Conservation (phyloP, 2,888 invertebrate species). For the Shargacucullia verbasci region DNA sequence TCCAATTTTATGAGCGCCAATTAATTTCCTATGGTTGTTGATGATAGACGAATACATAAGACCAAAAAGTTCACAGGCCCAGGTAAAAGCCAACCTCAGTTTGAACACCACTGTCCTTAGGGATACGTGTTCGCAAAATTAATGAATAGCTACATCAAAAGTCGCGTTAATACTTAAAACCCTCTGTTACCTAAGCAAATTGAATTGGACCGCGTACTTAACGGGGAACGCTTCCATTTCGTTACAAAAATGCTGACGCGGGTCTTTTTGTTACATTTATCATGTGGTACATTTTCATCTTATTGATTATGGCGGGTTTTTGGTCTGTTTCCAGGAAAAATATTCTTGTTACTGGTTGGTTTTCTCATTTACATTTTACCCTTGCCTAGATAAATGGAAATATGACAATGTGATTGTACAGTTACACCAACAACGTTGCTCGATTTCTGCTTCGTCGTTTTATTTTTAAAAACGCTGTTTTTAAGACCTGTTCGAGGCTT, state of each 20-base stretch:
- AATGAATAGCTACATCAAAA: constrained; percentile 62
- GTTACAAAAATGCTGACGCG: constrained; percentile 37
- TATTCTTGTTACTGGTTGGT: too few relatives aligned
- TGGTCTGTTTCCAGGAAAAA: constrained; percentile 5
- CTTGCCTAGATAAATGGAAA: too few relatives aligned
- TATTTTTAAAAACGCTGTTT: too few relatives aligned
- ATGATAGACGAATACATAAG: too few relatives aligned
- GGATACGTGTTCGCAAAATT: constrained; percentile 55
- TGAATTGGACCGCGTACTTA: constrained; percentile 59
- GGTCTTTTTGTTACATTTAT: constrained; percentile 39
- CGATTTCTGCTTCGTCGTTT: too few relatives aligned
- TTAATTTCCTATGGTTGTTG: too few relatives aligned
- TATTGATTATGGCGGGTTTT: constrained; percentile 22
- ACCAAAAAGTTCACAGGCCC: too few relatives aligned
- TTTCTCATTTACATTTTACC: too few relatives aligned
- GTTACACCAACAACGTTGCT: too few relatives aligned
- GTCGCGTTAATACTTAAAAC: constrained; percentile 56
- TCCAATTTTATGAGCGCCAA: too few relatives aligned
- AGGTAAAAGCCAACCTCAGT: constrained; percentile 9
- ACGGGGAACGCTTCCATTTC: constrained; percentile 32
- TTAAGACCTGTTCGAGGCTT: too few relatives aligned
- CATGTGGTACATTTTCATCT: constrained; percentile 25
- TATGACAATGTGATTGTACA: too few relatives aligned
- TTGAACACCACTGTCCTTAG: constrained; percentile 28
- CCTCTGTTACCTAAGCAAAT: constrained; percentile 61